phyloP scores from a whole-genome alignment of 2,888 invertebrate genomes.

The Drosophila macrospina region DNA sequence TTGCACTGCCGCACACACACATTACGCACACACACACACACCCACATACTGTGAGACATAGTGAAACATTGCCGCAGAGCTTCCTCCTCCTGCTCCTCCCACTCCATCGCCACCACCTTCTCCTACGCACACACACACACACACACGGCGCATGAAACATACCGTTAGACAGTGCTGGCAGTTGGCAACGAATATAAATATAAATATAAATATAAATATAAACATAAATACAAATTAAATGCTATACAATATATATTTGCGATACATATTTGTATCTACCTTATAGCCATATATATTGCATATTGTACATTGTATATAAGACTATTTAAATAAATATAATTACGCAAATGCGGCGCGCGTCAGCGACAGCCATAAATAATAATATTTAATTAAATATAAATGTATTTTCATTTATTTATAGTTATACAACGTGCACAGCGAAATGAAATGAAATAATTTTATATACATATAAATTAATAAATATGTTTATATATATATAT shows the following conservation, averaged over 20 bases:
- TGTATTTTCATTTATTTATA: constrained; percentile 60
- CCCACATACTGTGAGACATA: constrained; percentile 16
- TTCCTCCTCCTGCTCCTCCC: neutral
- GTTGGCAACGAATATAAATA: constrained; percentile 31
- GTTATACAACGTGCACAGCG: constrained; percentile 48
- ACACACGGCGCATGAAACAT: neutral
- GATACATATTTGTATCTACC: constrained; percentile 3
- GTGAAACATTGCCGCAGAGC: constrained; percentile 20
- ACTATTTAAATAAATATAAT: constrained; percentile 74
- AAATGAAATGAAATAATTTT: constrained; percentile 46
- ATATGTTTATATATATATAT: constrained; percentile 9
- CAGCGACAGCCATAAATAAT: constrained; percentile 70
- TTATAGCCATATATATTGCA: neutral
- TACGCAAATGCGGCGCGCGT: constrained; percentile 49
- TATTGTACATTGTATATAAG: constrained; percentile 7
- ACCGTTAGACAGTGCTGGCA: constrained; percentile 6
- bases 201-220: constrained; percentile 39
- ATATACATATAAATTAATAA: constrained; percentile 18
- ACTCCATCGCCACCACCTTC: too few species aligned
- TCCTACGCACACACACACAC: neutral
- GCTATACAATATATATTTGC: constrained; percentile 25
- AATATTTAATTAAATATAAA: constrained; percentile 80
- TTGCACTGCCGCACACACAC: constrained; percentile 29
- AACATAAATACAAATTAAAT: constrained; percentile 51
- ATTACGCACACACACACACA: constrained; percentile 12